phyloP scores from a whole-genome alignment of 1,140 invertebrate genomes.

The Rhizoglyphus robini region DNA sequence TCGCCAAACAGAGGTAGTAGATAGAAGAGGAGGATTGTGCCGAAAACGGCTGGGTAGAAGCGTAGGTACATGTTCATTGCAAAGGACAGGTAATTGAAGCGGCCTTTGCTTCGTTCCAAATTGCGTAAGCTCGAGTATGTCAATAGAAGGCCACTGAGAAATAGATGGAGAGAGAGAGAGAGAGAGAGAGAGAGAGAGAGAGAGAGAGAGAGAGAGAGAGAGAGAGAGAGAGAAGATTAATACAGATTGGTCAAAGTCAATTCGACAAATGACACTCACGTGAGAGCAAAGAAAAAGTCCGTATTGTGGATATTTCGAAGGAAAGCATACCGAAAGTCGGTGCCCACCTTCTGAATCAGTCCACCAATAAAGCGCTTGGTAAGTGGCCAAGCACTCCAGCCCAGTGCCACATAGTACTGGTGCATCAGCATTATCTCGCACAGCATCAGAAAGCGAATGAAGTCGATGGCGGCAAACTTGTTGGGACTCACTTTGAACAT shows the following conservation, averaged over 20 bases:
- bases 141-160: slow-evolving; percentile 17
- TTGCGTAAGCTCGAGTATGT: neutral
- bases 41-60: slow-evolving; percentile 14
- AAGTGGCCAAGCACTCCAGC: neutral
- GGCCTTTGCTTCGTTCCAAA: neutral
- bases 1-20: neutral
- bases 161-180: too few species aligned
- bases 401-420: neutral
- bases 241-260: too few species aligned
- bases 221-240: too few species aligned
- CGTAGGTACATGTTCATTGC: slow-evolving; percentile 3
- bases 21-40: slow-evolving; percentile 10
- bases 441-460: slow-evolving; percentile 9
- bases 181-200: too few species aligned
- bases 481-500: slow-evolving; percentile 8
- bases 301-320: slow-evolving; percentile 16
- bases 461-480: slow-evolving; percentile 15
- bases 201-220: neutral
- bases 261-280: too few species aligned
- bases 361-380: neutral
- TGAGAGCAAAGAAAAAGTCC: slow-evolving; percentile 19
- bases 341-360: neutral
- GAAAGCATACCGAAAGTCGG: neutral
- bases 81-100: slow-evolving; percentile 20
- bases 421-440: slow-evolving; percentile 11